Evolutionary conservation across 2,888 invertebrate species (phyloP).

Genomic region (Amphimallon solstitiale): DNA sequence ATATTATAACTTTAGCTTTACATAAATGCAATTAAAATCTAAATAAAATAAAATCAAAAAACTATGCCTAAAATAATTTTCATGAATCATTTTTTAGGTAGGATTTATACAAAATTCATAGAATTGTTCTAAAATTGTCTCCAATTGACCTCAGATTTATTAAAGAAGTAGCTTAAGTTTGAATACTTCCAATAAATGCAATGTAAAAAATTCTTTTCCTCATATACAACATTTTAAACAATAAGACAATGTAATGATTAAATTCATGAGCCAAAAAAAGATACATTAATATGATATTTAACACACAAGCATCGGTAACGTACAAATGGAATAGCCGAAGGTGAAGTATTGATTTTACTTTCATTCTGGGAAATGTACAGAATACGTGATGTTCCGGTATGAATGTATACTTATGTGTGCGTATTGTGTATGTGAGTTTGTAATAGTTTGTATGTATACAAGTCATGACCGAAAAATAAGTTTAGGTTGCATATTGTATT

Average conservation of each 20-base stretch:
- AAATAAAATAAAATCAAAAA: too few relatives aligned
- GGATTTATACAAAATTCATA: too few relatives aligned
- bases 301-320: background rate
- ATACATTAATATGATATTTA: conserved; percentile 2
- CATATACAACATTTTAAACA: background rate
- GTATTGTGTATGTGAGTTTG: background rate
- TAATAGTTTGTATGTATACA: conserved; percentile 4
- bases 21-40: too few relatives aligned
- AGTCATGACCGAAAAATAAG: conserved; percentile 23
- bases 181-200: too few relatives aligned
- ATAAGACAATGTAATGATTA: background rate
- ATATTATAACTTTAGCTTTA: too few relatives aligned
- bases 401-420: background rate
- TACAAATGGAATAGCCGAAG: conserved; percentile 19
- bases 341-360: conserved; percentile 37
- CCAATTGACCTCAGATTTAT: too few relatives aligned
- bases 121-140: too few relatives aligned
- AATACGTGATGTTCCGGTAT: conserved; percentile 30
- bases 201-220: too few relatives aligned
- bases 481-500: conserved; percentile 12
- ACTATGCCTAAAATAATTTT: too few relatives aligned
- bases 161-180: too few relatives aligned
- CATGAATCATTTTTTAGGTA: too few relatives aligned
- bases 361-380: conserved; percentile 34
- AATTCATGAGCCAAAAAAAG: conserved; percentile 13